Conservation (phyloP, 2,797 vertebrate genomes). For the Siniperca scherzeri region DNA sequence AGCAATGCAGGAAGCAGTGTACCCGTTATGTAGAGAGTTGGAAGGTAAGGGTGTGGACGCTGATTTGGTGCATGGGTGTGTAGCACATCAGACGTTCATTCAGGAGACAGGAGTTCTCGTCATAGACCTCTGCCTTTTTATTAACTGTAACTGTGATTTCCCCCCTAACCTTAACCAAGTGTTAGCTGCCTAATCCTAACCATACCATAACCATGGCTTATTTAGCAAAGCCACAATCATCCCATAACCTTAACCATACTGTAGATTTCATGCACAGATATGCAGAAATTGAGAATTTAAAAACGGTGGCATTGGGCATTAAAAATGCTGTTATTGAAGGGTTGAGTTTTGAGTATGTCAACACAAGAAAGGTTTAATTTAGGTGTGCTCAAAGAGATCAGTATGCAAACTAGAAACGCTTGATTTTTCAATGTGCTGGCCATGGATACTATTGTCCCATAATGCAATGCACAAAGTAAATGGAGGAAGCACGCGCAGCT, state of each 20-base stretch:
- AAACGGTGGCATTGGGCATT: not conserved
- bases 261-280: not conserved
- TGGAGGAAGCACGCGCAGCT: not conserved
- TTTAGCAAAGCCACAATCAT: not conserved
- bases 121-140: not conserved
- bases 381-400: not conserved
- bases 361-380: not conserved
- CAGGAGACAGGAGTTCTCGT: not conserved
- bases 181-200: not conserved
- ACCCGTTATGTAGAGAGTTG: not conserved
- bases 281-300: not conserved
- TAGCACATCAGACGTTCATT: not conserved
- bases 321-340: not conserved
- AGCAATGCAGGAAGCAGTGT: conserved; percentile 6
- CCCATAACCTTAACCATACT: not conserved
- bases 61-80: not conserved
- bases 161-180: not conserved
- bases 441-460: not conserved
- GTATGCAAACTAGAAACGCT: not conserved
- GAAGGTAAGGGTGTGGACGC: not conserved
- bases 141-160: no score
- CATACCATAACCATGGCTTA: not conserved
- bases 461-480: not conserved
- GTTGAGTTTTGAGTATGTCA: not conserved
- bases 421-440: not conserved